These are phyloP conservation scores for Psophia crepitans DNA, from an alignment of 2,113 vertebrate genomes.

Conservation along the genomic window DNA sequence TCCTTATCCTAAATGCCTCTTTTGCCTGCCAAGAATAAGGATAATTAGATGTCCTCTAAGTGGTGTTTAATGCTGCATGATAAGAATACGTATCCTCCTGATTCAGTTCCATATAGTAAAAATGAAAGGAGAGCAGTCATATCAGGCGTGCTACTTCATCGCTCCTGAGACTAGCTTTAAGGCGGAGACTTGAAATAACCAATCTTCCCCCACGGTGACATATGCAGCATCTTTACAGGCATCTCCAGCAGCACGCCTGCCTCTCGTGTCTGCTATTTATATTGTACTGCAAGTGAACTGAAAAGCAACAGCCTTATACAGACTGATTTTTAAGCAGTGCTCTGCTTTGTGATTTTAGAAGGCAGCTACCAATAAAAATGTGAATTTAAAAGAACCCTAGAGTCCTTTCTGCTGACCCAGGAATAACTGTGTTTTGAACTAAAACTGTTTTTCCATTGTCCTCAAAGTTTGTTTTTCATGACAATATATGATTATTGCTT, in stretches of 20 bases:
- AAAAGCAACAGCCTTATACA: background rate
- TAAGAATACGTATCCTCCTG: slow-evolving; percentile 4
- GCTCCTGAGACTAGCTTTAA: background rate
- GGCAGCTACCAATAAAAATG: background rate
- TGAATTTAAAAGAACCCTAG: background rate
- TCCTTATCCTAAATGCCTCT: slow-evolving; percentile 2
- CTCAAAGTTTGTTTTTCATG: background rate
- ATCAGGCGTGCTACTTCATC: background rate
- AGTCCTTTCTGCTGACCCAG: background rate
- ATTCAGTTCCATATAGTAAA: background rate
- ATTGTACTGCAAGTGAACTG: background rate
- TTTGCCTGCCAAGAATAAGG: slow-evolving; percentile 35
- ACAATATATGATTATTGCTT: background rate
- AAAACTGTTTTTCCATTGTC: background rate
- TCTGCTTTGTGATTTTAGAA: background rate
- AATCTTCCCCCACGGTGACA: background rate
- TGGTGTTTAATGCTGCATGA: slow-evolving; percentile 28
- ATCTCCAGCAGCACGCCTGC: background rate
- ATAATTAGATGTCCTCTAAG: slow-evolving; percentile 32
- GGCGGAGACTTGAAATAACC: slow-evolving; percentile 29
- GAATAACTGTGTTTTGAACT: background rate
- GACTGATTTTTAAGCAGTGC: slow-evolving; percentile 7
- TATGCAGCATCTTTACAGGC: slow-evolving; percentile 16
- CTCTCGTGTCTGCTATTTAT: slow-evolving; percentile 26
- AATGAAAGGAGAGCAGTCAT: background rate